These are phyloP conservation scores for Autographa gamma DNA, from an alignment of 2,888 invertebrate species.

Conservation along the genomic window DNA sequence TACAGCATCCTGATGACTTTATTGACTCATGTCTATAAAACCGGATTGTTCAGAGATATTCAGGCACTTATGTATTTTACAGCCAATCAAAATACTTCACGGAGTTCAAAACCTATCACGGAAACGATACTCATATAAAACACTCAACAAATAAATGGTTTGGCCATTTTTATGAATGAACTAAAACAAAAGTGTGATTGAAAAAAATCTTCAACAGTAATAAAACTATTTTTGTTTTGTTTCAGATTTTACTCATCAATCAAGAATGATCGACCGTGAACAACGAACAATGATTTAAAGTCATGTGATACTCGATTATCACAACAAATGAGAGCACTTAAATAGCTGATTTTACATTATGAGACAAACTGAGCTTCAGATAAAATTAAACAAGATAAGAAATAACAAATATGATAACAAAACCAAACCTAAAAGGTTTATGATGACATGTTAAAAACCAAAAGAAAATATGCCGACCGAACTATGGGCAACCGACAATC, in stretches of 20 bases:
- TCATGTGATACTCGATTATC: slow-evolving; percentile 18
- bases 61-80: slow-evolving; percentile 27
- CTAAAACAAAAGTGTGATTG: neutral
- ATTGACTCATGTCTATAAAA: slow-evolving; percentile 40
- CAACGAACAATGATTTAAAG: slow-evolving; percentile 25
- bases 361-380: slow-evolving; percentile 59
- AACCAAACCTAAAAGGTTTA: slow-evolving; percentile 75
- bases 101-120: slow-evolving; percentile 30
- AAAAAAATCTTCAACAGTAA: slow-evolving; percentile 13
- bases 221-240: slow-evolving; percentile 48
- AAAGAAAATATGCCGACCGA: slow-evolving; percentile 80
- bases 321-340: slow-evolving; percentile 21
- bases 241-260: slow-evolving; percentile 58
- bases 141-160: slow-evolving; percentile 13
- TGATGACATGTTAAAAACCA: slow-evolving; percentile 79
- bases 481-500: slow-evolving; percentile 73
- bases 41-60: neutral
- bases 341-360: slow-evolving; percentile 63
- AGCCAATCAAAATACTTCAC: slow-evolving; percentile 49
- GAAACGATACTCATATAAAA: slow-evolving; percentile 37
- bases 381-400: slow-evolving; percentile 54
- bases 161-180: neutral
- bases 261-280: slow-evolving; percentile 53
- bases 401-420: slow-evolving; percentile 70
- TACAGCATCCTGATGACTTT: slow-evolving; percentile 38